Evolutionary conservation across 2,888 invertebrate species (phyloP), one percentile per base, ranked within the genome.

Genomic region (Archips xylosteana): DNA sequence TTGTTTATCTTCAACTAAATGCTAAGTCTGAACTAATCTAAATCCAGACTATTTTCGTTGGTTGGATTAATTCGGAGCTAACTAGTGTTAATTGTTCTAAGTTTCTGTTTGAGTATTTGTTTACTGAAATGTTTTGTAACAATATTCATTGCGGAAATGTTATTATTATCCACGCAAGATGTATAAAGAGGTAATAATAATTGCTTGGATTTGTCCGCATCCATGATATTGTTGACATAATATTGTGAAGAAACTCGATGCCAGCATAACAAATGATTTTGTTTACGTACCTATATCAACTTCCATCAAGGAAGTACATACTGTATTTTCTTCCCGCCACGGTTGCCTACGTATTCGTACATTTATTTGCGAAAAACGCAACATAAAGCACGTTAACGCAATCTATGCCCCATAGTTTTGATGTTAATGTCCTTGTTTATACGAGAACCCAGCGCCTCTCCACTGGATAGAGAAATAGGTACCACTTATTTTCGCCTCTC

Each of bases 361-460:
- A 82, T 86, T 87, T 87, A 85, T 88, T 86, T 82, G 79, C 79
- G 75, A 80, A 82, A 77, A 84, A 82, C 82, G 82, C 86, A 83
- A 85, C 84, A 81, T 83, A 82, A 82, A 85, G 80, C 79, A 83
- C 89, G 89, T 90, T 89, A 90, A 85, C 87, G 82, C 87, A 85
- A 91, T 89, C 87, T 90, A 89, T 84, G 87, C 82, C 84, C 87
- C 81, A 83, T 91, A 89, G 89, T 88, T 90, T 85, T 90, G 87
- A 89, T 91, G 85, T 87, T 92, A 90, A 92, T 87, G 87, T 87
- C 77, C 86, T 90, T 91, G 92, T 92, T 92, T 92, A 91, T 92
- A 89, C 85, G 80, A 77, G 83, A 64, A 70, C 71, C 76, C 76
- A 85, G 85, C 85, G 80, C 80, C 87, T 86, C 84, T 87, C 81